Base-by-base conservation (phyloP, 2,797 vertebrate genomes). In the Clarias fuscus region DNA sequence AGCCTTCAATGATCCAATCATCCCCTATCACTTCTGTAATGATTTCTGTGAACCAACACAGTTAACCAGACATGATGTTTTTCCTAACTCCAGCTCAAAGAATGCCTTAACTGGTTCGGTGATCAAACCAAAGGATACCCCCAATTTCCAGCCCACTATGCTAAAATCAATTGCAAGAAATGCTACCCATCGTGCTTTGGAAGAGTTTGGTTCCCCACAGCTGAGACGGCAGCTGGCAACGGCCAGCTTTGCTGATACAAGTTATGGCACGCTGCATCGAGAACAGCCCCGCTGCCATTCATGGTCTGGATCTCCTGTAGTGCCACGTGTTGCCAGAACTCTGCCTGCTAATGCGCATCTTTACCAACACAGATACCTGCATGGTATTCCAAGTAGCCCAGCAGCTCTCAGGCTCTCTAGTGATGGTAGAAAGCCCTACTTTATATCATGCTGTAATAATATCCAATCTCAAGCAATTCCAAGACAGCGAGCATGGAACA, bases 121-220 rank as follows among this genome's bases (percentile, higher is more conserved):
- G 10, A 88, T 68, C 43, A 89, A 90, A n/a, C 90, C 91, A 37
- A 62, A 8, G 1, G 37, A 68, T n/a, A 90, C 90, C 0, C 90
- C 93, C 11, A 87, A 73, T 84, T 85, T 92, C 27, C 92, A 86
- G 15, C 91, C 89, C 27, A 75, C 89, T 18, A 86, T 89, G 18
- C 8, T 90, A 86, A 93, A 93, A 6, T 83, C 91, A 3, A 86
- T 93, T 24, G 93, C 93, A 76, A 91, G 89, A 87, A 92, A 93
- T 61, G 92, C 95, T 79, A 93, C 94, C 56, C 71, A 82, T 77
- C 89, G 91, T 81, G 93, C 95, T 11, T 84, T 94, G 84, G 92
- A 95, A 61, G 94, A 95, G 64, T 95, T 95, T 81, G 94, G 93
- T 70, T 94, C 95, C 0, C 93, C 94, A 22, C 91, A 94, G 59